phyloP scores from a whole-genome alignment of 2,113 vertebrate genomes.

The Xyrauchen texanus region DNA sequence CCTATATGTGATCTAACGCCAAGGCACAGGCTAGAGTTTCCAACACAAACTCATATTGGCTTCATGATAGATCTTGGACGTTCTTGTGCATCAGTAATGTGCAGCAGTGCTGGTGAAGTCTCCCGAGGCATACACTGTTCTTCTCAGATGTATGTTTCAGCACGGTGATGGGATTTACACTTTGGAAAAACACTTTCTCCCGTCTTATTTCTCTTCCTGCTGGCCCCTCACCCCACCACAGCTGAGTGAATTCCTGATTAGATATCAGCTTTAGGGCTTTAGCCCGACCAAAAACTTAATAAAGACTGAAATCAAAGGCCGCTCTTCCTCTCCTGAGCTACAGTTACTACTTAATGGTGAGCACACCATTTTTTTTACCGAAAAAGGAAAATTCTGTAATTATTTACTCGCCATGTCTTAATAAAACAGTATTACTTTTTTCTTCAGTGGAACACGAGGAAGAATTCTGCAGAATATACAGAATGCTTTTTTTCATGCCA shows the following conservation, averaged over 20 bases:
- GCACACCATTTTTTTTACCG: too few relatives aligned
- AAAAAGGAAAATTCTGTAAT: too few relatives aligned
- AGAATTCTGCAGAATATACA: too few relatives aligned
- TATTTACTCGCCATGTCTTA: too few relatives aligned
- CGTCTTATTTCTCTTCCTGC: too few relatives aligned
- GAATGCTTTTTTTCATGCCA: too few relatives aligned
- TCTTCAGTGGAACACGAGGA: too few relatives aligned
- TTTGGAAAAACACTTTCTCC: neutral
- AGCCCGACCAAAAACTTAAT: constrained; percentile 36
- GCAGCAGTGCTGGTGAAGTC: neutral
- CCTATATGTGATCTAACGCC: neutral
- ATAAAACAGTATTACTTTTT: too few relatives aligned
- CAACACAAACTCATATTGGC: neutral
- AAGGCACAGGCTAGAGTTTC: neutral
- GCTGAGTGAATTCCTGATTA: constrained; percentile 31
- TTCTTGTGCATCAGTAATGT: neutral
- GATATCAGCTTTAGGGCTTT: constrained; percentile 4
- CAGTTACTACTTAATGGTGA: neutral
- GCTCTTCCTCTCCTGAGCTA: neutral
- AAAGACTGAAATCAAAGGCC: constrained; percentile 32
- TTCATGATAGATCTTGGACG: neutral
- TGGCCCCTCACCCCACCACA: constrained; percentile 17
- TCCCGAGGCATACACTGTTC: neutral
- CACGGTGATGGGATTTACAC: neutral
- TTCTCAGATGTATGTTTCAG: constrained; percentile 19